Percentiles rank a stretch among this genome's conserved stretches.
These are phyloP conservation scores for Cyclura pinguis DNA, from an alignment of 2,797 vertebrate genomes.

Conservation along the genomic window DNA sequence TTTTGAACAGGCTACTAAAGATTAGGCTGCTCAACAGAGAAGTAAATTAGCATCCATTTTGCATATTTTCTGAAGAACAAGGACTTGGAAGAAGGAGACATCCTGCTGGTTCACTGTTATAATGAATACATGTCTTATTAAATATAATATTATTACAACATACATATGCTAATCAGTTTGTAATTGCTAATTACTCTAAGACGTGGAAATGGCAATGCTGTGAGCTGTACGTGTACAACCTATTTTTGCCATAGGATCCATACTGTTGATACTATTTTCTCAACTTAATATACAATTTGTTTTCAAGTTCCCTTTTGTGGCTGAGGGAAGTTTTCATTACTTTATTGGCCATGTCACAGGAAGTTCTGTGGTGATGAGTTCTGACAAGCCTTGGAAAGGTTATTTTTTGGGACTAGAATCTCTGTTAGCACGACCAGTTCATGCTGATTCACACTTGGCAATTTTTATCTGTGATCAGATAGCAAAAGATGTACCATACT, in stretches of 20 bases:
- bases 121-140: not conserved
- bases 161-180: not conserved
- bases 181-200: not conserved
- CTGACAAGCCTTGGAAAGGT: no score
- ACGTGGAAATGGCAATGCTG: not conserved
- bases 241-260: not conserved
- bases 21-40: not conserved
- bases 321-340: not conserved
- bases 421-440: no score
- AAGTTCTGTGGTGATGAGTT: no score
- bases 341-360: no score
- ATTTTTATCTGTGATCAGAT: not conserved
- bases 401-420: no score
- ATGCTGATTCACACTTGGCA: not conserved
- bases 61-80: not conserved
- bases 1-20: not conserved
- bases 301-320: not conserved
- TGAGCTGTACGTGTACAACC: not conserved
- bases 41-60: not conserved
- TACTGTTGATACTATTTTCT: not conserved
- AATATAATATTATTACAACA: not conserved
- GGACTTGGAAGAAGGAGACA: not conserved
- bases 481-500: not conserved
- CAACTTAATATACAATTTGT: not conserved
- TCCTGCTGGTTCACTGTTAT: not conserved